phyloP scores from a whole-genome alignment of 2,113 vertebrate genomes.

The Lepus europaeus region DNA sequence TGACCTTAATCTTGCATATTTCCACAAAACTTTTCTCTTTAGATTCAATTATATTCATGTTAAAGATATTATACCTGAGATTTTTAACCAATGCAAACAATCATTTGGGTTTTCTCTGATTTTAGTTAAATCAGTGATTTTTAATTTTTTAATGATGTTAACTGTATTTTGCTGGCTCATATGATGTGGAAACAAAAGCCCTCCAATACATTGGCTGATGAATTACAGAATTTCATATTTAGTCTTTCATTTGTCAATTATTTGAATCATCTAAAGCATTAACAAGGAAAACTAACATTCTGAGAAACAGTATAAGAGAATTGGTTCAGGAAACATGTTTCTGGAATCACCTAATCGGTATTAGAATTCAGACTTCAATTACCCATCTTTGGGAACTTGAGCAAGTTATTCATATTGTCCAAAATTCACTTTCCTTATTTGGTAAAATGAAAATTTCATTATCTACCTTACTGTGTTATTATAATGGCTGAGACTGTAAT shows the following conservation, averaged over 20 bases:
- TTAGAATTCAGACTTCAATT: background rate
- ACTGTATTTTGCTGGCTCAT: background rate
- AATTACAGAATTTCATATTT: conserved; percentile 27
- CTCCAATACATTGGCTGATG: background rate
- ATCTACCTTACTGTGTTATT: background rate
- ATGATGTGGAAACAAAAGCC: background rate
- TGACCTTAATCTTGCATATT: conserved; percentile 32
- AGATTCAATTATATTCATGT: conserved; percentile 31
- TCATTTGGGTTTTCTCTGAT: background rate
- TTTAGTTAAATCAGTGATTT: background rate
- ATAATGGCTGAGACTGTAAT: background rate
- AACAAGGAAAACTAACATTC: conserved; percentile 14
- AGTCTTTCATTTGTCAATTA: background rate
- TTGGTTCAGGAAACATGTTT: background rate
- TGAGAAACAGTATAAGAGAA: background rate
- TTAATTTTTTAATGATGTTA: background rate
- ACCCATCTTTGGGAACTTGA: conserved; percentile 14
- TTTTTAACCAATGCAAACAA: background rate
- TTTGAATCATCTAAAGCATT: background rate
- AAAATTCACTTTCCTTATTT: background rate
- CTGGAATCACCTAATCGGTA: background rate
- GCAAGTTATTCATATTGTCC: background rate
- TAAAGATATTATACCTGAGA: conserved; percentile 18
- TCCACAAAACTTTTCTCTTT: background rate
- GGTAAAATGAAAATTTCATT: background rate